A percentile compares a stretch with the other conserved stretches of the same genome.
Evolutionary conservation across 2,888 invertebrate genomes (phyloP).

Genomic region (Scrobipalpa atriplicella): DNA sequence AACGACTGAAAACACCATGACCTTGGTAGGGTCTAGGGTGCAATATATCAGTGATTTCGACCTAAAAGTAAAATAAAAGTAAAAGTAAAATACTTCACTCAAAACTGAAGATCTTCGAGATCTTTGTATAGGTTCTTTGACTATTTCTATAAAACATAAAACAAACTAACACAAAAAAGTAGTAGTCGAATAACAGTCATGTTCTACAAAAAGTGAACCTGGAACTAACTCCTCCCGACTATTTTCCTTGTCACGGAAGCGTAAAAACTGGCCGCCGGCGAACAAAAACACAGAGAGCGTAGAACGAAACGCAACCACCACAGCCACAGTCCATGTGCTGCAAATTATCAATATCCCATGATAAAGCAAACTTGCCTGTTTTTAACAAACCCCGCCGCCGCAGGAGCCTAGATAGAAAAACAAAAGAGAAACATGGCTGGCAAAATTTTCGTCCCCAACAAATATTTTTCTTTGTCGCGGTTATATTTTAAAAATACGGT

Average conservation of each 20-base stretch:
- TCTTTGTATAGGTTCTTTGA: too few relatives aligned
- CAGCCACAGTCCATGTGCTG: slow-evolving; percentile 56
- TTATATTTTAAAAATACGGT: slow-evolving; percentile 4
- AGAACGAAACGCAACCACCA: slow-evolving; percentile 31
- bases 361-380: slow-evolving; percentile 72
- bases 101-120: too few relatives aligned
- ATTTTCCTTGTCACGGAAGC: slow-evolving; percentile 52
- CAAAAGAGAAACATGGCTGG: slow-evolving; percentile 21
- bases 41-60: too few relatives aligned
- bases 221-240: slow-evolving; percentile 35
- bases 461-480: slow-evolving; percentile 17
- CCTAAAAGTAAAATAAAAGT: too few relatives aligned
- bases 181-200: neutral
- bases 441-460: neutral
- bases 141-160: too few relatives aligned
- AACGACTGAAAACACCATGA: too few relatives aligned
- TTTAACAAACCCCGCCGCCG: slow-evolving; percentile 58
- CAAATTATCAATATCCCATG: slow-evolving; percentile 81
- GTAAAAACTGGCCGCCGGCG: slow-evolving; percentile 52
- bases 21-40: too few relatives aligned
- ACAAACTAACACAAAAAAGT: too few relatives aligned
- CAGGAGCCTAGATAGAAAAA: slow-evolving; percentile 26
- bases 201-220: neutral
- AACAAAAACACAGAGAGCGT: slow-evolving; percentile 38
- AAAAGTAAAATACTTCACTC: too few relatives aligned